Evolutionary conservation across 2,113 vertebrate species (phyloP), one percentile per base, ranked within the genome.

Genomic region (Aplodontia rufa): DNA sequence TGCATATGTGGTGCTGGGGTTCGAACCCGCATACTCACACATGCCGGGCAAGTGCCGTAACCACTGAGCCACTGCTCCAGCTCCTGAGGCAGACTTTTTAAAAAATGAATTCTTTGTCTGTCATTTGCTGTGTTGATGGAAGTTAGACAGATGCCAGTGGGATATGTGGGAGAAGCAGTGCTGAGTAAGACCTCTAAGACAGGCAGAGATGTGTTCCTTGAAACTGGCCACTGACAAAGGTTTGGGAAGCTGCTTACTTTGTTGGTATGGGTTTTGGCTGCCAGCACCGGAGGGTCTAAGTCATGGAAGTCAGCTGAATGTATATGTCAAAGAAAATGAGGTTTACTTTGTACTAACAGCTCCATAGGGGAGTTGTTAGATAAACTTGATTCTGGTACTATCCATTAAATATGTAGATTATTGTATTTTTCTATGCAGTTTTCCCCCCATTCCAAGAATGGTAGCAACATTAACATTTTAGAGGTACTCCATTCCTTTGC

Each of bases 401-500:
- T 69, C 30, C 30, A 2, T 62, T 69, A 17, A 24, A 40, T 49
- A 42, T 32, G 19, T 60, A 76, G 49, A 4, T 47, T 58, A 30
- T n/a, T 87, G 11, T 49, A 51, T 79, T 95, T 81, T 90, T 84
- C 53, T 58, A 6, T 55, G 20, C 82, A 55, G 22, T 26, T 76
- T 75, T 75, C 32, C 45, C 32, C 14, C 76, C 78, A 74, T 26
- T 90, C 45, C 22, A 66, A 79, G 95, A 87, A 51, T 75, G 45
- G 42, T 83, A 86, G 53, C 87, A 66, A 13, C 81, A 49, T 90
- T 92, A 92, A n/a, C 17, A n/a, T 93, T 93, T 87, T 72, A 66
- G 69, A 87, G 64, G 51, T 88, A 78, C n/a, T 93, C 40, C 30
- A 8, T 82, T 95, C 42, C 76, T 96, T 96, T 93, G 64, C 42